Base-by-base conservation (phyloP, 2,113 vertebrate genomes). In the Limanda limanda region DNA sequence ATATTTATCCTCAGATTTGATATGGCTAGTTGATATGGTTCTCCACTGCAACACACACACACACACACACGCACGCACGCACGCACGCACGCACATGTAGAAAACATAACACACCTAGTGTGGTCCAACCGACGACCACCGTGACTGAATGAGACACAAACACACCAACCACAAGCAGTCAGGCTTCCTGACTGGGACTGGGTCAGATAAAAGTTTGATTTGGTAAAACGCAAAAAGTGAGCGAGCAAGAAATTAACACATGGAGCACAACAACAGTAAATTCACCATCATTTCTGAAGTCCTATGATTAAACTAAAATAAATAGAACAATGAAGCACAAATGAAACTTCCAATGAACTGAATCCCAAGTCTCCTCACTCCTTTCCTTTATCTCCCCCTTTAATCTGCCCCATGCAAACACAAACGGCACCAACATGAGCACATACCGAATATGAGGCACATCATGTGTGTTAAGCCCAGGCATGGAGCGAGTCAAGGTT, bases 101-200 rank as follows among this genome's bases (percentile, higher is more conserved):
- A 81, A 60, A 48, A 86, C 76, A 75, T 25, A 35, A 78, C 76
- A 72, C 83, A 83, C 82, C 78, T 78, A 60, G 81, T 90, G 91
- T 90, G 91, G 89, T 90, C 90, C 84, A 12, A 77, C 71, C 75
- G 1, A 68, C 84, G 90, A 89, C 90, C 89, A 89, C 91, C 84
- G 58, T 84, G 89, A 82, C 89, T 78, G 81, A 84, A 63, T 17
- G 79, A 81, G 79, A 79, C 77, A 83, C 83, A 86, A 88, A 80
- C 71, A 85, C 66, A 68, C 69, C 71, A 81, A 82, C 84, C 86
- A 72, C 91, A 86, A 82, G 78, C 68, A 81, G 77, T 45, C 64
- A 71, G 80, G 74, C 54, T 23, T 84, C 78, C 78, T 51, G 70
- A 73, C 84, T 69, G 86, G 60, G 40, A 81, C 17, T 12, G 40